Percentiles rank a stretch among this genome's conserved stretches.
Conservation (phyloP, 2,797 vertebrate genomes). For the Triplophysa yarkandensis region DNA sequence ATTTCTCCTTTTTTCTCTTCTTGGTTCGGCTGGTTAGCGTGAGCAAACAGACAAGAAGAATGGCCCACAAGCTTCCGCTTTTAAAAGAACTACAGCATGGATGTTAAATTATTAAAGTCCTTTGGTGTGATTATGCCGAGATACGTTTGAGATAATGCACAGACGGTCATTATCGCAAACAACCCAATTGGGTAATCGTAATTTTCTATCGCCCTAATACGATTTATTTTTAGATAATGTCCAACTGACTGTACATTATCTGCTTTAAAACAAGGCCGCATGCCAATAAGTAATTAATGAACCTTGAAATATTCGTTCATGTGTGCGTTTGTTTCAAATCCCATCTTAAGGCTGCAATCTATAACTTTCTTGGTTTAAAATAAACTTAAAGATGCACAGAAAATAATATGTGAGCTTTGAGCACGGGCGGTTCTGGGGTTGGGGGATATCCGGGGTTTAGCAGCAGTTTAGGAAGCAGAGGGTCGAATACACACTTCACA, state of each 20-base stretch:
- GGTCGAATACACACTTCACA: no score
- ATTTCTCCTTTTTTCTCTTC: constrained; percentile 5
- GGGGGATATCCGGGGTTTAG: no score
- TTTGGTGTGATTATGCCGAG: background rate
- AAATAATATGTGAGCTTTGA: no score
- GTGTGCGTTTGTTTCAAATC: background rate
- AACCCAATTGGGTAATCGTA: background rate
- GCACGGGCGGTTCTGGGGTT: no score
- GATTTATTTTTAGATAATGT: constrained; percentile 3
- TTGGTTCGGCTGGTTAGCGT: constrained; percentile 13
- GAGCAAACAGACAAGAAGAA: constrained; percentile 17
- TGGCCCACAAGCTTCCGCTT: background rate
- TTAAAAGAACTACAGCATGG: background rate
- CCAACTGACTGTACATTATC: background rate
- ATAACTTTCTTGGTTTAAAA: no score
- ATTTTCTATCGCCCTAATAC: background rate
- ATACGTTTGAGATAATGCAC: background rate
- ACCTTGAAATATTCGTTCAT: background rate
- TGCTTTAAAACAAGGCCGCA: background rate
- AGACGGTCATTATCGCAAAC: constrained; percentile 1
- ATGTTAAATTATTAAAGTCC: constrained; percentile 1
- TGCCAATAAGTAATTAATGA: background rate
- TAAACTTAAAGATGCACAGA: no score
- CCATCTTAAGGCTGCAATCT: background rate
- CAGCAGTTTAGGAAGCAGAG: no score